These are phyloP conservation scores for Pheucticus melanocephalus DNA, from an alignment of 2,113 vertebrate species.

Conservation along the genomic window DNA sequence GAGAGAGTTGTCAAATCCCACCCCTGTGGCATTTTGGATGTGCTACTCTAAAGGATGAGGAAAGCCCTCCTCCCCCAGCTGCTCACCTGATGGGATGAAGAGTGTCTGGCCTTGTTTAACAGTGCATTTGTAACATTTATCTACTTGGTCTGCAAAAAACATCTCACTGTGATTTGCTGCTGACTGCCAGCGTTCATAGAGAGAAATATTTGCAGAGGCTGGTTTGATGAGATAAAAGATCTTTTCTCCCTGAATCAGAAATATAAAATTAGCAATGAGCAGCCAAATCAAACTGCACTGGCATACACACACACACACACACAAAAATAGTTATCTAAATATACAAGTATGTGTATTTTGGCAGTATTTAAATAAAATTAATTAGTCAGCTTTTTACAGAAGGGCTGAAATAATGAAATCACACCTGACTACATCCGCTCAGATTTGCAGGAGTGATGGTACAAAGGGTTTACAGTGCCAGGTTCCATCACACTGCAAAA, in stretches of 20 bases:
- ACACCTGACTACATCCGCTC: neutral
- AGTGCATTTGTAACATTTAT: conserved; percentile 96
- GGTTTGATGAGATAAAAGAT: conserved; percentile 99
- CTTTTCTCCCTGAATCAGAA: conserved; percentile 89
- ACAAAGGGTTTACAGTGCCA: neutral
- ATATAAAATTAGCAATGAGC: neutral
- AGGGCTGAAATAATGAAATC: neutral
- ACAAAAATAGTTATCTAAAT: neutral
- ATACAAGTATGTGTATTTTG: neutral
- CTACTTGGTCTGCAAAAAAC: conserved; percentile 99
- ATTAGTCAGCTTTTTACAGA: neutral
- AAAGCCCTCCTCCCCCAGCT: neutral
- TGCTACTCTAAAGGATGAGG: neutral
- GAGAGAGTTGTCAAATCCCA: neutral
- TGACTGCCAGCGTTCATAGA: conserved; percentile 96
- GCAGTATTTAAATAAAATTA: neutral
- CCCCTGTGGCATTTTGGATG: neutral
- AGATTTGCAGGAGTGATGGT: neutral
- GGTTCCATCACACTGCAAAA: neutral
- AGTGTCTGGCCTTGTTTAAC: conserved; percentile 97
- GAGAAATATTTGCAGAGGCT: conserved; percentile 93
- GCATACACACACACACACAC: neutral
- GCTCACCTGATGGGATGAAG: conserved; percentile 94
- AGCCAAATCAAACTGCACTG: neutral
- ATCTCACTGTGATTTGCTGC: conserved; percentile 96